Evolutionary conservation across 2,797 vertebrate genomes (phyloP), one percentile per base, ranked within the genome.

Genomic region (Apogon talboti): DNA sequence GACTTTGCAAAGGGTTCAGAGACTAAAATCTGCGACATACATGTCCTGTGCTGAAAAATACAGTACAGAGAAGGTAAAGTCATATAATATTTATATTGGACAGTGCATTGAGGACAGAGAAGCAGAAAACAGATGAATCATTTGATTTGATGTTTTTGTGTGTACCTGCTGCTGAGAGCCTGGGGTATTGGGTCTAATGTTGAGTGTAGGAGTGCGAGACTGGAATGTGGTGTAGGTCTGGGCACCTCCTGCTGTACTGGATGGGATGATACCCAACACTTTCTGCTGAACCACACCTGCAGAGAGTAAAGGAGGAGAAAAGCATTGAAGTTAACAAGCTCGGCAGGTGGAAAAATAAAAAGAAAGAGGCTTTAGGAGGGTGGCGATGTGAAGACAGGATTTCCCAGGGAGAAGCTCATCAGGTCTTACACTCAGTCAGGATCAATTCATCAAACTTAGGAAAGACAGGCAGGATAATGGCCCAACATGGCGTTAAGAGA

Each of bases 201-300:
- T 98, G 88, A 99, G 95, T 1, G 96, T 95, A 54, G 96, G 94
- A 16, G 95, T 94, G 78, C 95, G 96, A 44, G 97, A 96, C 89
- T 98, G 97, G 94, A 98, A 97, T 89, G 97, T 94, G 87, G 95
- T 96, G 90, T 94, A 97, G 55, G 96, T 98, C 84, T 98, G 96
- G 62, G 95, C 94, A 77, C 92, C 94, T 40, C 94, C 92, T 60
- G 96, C 92, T 56, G 96, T 93, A 81, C 93, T 94, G 30, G 98
- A 95, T 56, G 97, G 97, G 92, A 99, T 98, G 92, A 99, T 97
- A 59, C 98, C 96, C 92, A 99, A 85, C 53, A 99, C 97, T 83
- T 99, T 99, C 90, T 99, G 97, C 81, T 99, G 98, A 66, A 98
- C 90, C 63, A 93, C 85, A 73, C 92, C 93, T 93, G 72, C 35